phyloP scores from a whole-genome alignment of 2,797 vertebrate genomes.

The Fratercula arctica region DNA sequence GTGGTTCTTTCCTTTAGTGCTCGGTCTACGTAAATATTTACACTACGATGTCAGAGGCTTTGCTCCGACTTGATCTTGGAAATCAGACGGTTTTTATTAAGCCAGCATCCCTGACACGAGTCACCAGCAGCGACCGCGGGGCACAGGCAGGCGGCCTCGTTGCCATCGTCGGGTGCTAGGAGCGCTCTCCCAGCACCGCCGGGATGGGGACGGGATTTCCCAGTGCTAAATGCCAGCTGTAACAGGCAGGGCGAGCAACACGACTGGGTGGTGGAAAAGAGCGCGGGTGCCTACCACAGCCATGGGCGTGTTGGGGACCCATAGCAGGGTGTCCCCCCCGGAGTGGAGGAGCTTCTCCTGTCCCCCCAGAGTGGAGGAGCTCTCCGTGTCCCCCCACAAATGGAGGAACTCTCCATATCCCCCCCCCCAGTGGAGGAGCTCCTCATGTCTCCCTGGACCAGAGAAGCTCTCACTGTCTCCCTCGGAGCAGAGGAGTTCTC shows the following conservation, averaged over 20 bases:
- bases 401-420: too few species aligned
- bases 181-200: not conserved
- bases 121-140: not conserved
- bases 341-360: not conserved
- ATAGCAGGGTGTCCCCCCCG: fast-evolving
- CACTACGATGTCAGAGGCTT: not conserved
- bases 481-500: too few species aligned
- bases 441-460: too few species aligned
- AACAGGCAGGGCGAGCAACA: not conserved
- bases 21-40: not conserved
- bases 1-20: not conserved
- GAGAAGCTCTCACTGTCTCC: too few species aligned
- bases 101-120: not conserved
- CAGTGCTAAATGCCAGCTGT: not conserved
- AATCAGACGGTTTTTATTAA: not conserved
- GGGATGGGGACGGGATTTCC: not conserved
- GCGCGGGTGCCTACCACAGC: not conserved
- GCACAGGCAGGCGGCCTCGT: not conserved
- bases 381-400: not conserved
- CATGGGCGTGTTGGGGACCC: fast-evolving
- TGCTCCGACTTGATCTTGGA: not conserved
- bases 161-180: not conserved
- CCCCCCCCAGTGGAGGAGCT: too few species aligned
- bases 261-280: not conserved
- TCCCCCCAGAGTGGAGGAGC: not conserved